Evolutionary conservation across 2,113 vertebrate species (phyloP).

Genomic region (Phocoena phocoena): DNA sequence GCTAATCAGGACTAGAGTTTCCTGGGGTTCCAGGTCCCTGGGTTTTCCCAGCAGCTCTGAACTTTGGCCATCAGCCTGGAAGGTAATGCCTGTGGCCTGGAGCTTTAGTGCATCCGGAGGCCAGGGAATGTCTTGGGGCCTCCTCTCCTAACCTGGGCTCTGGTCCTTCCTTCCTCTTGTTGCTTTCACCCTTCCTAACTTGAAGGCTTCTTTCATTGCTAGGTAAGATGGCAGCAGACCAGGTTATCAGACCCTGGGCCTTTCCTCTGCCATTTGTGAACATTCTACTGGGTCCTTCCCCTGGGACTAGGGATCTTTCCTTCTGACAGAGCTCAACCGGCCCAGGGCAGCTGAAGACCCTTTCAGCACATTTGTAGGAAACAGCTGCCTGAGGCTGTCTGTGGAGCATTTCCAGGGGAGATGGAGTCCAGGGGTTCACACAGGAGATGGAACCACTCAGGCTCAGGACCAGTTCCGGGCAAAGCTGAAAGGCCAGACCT

Average conservation of each 20-base stretch:
- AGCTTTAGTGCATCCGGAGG: neutral
- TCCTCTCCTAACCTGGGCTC: neutral
- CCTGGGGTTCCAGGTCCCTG: neutral
- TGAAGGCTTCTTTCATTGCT: neutral
- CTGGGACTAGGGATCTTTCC: neutral
- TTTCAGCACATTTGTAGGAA: neutral
- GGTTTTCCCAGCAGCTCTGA: neutral
- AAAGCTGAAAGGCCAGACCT: neutral
- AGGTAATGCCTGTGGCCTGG: neutral
- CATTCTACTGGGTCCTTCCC: neutral
- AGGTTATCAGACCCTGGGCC: fast-evolving
- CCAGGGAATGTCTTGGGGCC: neutral
- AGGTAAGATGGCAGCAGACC: neutral
- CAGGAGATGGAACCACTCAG: neutral
- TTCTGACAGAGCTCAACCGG: neutral
- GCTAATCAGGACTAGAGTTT: neutral
- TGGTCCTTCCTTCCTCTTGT: neutral
- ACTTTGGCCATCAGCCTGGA: neutral
- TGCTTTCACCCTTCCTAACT: neutral
- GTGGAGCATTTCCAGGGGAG: neutral
- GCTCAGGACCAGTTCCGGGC: neutral
- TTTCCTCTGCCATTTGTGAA: neutral
- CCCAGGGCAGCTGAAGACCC: neutral
- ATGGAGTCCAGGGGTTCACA: neutral
- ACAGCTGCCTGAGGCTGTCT: neutral